These are phyloP conservation scores for Drosophila pseudoananassae DNA, from an alignment of 1,140 invertebrate species.

Conservation along the genomic window DNA sequence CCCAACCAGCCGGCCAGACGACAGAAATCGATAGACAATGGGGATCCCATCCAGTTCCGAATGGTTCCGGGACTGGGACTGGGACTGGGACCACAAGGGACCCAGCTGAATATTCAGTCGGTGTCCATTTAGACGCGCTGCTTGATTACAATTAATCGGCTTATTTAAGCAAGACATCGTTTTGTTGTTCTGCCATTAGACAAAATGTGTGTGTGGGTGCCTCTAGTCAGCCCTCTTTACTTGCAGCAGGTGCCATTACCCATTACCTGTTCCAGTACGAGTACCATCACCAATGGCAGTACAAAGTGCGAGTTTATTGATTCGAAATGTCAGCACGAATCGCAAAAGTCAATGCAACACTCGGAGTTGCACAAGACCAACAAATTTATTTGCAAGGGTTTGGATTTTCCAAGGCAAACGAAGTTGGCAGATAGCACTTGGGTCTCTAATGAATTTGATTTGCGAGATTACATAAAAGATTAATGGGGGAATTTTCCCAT, in stretches of 20 bases:
- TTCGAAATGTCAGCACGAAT: constrained; percentile 65
- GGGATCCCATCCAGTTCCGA: constrained; percentile 25
- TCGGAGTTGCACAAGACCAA: constrained; percentile 24
- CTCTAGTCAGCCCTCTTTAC: not conserved
- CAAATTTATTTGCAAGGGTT: constrained; percentile 4
- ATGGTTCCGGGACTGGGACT: constrained; percentile 10
- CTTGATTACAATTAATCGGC: constrained; percentile 83
- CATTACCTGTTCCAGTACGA: not conserved
- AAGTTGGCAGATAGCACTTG: constrained; percentile 1
- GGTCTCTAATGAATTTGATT: constrained; percentile 2
- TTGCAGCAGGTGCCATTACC: constrained; percentile 16
- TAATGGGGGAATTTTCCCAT: not conserved
- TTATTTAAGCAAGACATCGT: constrained; percentile 62
- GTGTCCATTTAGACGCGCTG: constrained; percentile 45
- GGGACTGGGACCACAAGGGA: constrained; percentile 10
- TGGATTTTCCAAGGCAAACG: constrained; percentile 4
- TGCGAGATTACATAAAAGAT: not conserved
- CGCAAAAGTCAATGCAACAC: constrained; percentile 33
- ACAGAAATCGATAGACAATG: constrained; percentile 74
- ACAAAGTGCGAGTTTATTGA: constrained; percentile 70
- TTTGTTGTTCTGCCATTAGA: constrained; percentile 32
- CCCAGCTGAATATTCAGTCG: constrained; percentile 24
- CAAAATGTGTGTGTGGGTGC: constrained; percentile 19
- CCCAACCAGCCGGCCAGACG: constrained; percentile 65
- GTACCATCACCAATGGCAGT: constrained; percentile 2